Evolutionary conservation across 1,140 invertebrate genomes (phyloP).

Genomic region (Platorchestia sp.): DNA sequence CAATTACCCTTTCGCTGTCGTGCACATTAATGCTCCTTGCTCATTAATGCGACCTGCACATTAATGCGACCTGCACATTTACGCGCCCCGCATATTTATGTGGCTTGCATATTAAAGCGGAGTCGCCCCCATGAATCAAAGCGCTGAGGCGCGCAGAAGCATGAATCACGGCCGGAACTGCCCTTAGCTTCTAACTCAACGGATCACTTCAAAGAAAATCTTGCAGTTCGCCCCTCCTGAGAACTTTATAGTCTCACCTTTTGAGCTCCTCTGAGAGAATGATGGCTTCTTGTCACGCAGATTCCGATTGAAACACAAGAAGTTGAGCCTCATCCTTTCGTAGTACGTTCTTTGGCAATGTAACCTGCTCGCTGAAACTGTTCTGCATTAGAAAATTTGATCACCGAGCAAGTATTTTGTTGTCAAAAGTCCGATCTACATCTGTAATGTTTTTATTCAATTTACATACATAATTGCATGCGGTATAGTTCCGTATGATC

Average conservation of each 20-base stretch:
- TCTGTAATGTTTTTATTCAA: background rate
- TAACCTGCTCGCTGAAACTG: background rate
- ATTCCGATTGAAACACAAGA: slow-evolving; percentile 26
- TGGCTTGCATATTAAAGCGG: background rate
- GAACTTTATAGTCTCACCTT: slow-evolving; percentile 45
- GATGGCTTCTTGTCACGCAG: slow-evolving; percentile 2
- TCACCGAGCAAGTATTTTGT: background rate
- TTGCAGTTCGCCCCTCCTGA: slow-evolving; percentile 15
- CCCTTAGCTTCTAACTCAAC: slow-evolving; percentile 34
- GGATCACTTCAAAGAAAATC: slow-evolving; percentile 35
- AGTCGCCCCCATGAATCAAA: slow-evolving; percentile 18
- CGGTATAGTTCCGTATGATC: too few species aligned
- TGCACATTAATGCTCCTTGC: background rate
- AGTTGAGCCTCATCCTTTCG: background rate
- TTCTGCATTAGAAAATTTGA: background rate
- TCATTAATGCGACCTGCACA: background rate
- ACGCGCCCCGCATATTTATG: background rate
- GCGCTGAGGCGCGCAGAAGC: background rate
- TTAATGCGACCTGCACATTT: background rate
- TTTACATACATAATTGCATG: too few species aligned
- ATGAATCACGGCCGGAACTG: slow-evolving; percentile 38
- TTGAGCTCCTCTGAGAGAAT: background rate
- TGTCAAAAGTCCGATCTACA: background rate
- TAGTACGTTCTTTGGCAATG: background rate
- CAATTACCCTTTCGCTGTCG: background rate